Evolutionary conservation across 2,888 invertebrate species (phyloP), one percentile per base, ranked within the genome.

Genomic region (Chrysomela aeneicollis): DNA sequence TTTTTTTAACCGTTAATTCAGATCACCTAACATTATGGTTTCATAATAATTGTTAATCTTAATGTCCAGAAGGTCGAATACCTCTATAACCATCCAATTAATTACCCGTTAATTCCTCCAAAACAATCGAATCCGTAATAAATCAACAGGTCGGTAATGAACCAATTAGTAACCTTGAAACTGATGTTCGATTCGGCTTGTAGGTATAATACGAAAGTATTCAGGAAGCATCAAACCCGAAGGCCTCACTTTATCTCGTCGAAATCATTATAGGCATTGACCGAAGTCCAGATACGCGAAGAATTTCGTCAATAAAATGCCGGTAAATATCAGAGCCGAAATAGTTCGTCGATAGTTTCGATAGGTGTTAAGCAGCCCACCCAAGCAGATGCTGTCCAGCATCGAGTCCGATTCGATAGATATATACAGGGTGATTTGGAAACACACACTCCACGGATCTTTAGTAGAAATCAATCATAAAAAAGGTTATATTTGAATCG

Each of bases 281-380:
- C 15, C 6, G 15, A 6, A 15, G 42, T 26, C 3, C 42, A 42
- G 42, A 42, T 42, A 42, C 42, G 42, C 42, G 12, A 42, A 15
- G 42, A 42, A 42, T 42, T 15, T 42, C 10, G 42, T 42, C 42
- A 42, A 42, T 42, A 42, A 42, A 42, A 42, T 4, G 42, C 15
- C 42, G n/a, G 42, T 42, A 15, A 42, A 42, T 42, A 42, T 15
- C 42, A 1, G 15, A 42, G 15, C 42, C 42, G 42, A 42, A 42
- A 42, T 42, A 42, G 9, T 42, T 42, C 42, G 9, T 12, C 42
- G 42, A 42, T 42, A 42, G 42, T 42, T 42, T 15, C 51, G 60
- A 60, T 55, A 64, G 64, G 64, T 64, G 64, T 64, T 64, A 63
- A 64, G 55, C 22, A 22, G 64, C 37, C 64, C 64, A 64, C 64